Conservation (phyloP, 2,888 invertebrate species). For the Lasioglossum malachurum region DNA sequence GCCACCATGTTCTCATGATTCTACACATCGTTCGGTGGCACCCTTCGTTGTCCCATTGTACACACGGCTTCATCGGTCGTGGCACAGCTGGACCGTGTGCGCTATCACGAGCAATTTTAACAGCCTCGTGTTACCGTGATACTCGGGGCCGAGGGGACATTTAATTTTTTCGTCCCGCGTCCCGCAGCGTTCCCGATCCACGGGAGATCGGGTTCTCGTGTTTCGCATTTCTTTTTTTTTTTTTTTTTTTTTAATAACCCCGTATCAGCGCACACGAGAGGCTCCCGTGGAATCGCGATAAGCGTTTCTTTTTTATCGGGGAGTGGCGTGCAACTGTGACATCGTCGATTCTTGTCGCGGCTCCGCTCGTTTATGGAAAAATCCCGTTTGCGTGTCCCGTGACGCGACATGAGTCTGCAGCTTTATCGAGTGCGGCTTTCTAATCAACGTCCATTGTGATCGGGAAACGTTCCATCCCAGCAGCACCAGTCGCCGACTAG, state of each 20-base stretch:
- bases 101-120: conserved; percentile 49
- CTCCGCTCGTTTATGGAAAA: neutral
- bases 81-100: conserved; percentile 74
- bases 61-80: conserved; percentile 73
- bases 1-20: conserved; percentile 8
- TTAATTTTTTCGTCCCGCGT: conserved; percentile 49
- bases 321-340: neutral
- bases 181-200: neutral
- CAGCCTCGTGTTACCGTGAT: conserved; percentile 49
- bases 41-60: conserved; percentile 67
- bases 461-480: neutral
- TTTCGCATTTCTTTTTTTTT: neutral
- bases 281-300: neutral
- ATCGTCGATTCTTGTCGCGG: neutral
- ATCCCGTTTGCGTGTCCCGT: neutral
- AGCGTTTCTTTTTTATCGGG: neutral
- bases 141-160: conserved; percentile 44
- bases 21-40: conserved; percentile 35
- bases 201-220: neutral
- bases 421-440: neutral
- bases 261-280: neutral
- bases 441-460: neutral
- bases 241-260: neutral
- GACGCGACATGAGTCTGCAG: neutral
- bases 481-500: neutral